These are phyloP conservation scores for Drosophila hamatofila DNA, from an alignment of 2,888 invertebrate genomes.

Conservation along the genomic window DNA sequence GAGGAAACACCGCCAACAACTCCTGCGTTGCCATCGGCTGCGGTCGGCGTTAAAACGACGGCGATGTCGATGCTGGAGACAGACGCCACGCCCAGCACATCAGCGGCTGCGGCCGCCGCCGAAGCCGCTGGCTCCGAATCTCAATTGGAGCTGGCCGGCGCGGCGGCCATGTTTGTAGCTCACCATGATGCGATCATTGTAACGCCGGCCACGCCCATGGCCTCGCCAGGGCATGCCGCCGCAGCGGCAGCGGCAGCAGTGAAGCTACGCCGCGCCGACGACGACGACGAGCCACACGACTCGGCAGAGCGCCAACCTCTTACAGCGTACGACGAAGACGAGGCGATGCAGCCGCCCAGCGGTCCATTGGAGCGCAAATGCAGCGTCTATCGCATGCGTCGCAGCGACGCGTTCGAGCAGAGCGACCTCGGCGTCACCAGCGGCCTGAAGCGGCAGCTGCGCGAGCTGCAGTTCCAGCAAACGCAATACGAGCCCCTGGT, in stretches of 20 bases:
- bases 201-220: conserved; percentile 85
- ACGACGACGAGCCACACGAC: conserved; percentile 63
- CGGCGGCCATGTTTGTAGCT: conserved; percentile 64
- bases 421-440: conserved; percentile 58
- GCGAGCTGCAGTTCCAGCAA: conserved; percentile 82
- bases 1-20: conserved; percentile 84
- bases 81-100: conserved; percentile 67
- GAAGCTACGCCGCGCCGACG: conserved; percentile 66
- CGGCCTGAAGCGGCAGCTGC: conserved; percentile 76
- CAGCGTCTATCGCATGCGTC: conserved; percentile 85
- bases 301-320: conserved; percentile 75
- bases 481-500: conserved; percentile 83
- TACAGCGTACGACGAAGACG: conserved; percentile 74
- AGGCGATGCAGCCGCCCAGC: conserved; percentile 75
- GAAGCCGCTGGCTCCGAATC: conserved; percentile 42
- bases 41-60: conserved; percentile 71
- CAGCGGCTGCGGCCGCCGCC: conserved; percentile 57
- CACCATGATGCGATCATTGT: conserved; percentile 84
- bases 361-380: conserved; percentile 84
- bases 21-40: conserved; percentile 82
- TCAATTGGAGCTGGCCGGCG: conserved; percentile 53
- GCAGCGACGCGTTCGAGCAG: conserved; percentile 82
- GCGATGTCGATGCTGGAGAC: conserved; percentile 57
- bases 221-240: conserved; percentile 84
- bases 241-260: conserved; percentile 59